These are phyloP conservation scores for Tetheella fluctuosa DNA, from an alignment of 2,888 invertebrate species.

Conservation along the genomic window DNA sequence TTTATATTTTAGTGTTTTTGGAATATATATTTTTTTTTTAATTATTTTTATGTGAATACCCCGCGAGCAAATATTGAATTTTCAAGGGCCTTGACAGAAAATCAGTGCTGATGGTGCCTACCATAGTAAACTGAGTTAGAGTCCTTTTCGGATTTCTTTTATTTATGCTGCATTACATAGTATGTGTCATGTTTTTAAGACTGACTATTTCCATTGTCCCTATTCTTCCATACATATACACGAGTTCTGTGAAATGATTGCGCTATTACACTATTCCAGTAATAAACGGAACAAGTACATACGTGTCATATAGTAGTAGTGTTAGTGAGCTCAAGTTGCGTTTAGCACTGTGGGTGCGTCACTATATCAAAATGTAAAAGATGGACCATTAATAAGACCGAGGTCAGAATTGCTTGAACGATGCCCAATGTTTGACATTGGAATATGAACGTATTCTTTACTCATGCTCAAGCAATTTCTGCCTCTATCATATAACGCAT, in stretches of 20 bases:
- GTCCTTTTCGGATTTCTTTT: too few relatives aligned
- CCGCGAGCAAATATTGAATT: too few relatives aligned
- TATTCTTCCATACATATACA: conserved; percentile 45
- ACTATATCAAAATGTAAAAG: conserved; percentile 80
- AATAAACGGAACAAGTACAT: conserved; percentile 16
- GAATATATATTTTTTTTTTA: too few relatives aligned
- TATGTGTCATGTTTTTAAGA: conserved; percentile 42
- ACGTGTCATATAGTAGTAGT: conserved; percentile 29
- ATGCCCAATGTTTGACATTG: conserved; percentile 15
- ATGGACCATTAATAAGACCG: conserved; percentile 73
- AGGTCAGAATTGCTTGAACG: conserved; percentile 56
- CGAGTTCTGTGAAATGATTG: conserved; percentile 26
- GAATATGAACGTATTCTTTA: conserved; percentile 24
- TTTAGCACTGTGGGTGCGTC: conserved; percentile 64
- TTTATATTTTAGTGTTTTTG: too few relatives aligned
- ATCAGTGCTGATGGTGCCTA: too few relatives aligned
- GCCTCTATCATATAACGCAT: conserved; percentile 54
- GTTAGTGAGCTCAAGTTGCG: conserved; percentile 68
- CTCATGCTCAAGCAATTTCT: conserved; percentile 55
- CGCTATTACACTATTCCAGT: conserved; percentile 36
- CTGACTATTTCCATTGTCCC: conserved; percentile 49
- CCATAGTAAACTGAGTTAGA: too few relatives aligned
- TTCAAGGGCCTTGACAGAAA: too few relatives aligned
- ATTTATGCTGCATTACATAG: too few relatives aligned
- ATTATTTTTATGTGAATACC: too few relatives aligned